Conservation (phyloP, 37 sponge, comb jelly and placozoan genomes). For the Eunapius fragilis region DNA sequence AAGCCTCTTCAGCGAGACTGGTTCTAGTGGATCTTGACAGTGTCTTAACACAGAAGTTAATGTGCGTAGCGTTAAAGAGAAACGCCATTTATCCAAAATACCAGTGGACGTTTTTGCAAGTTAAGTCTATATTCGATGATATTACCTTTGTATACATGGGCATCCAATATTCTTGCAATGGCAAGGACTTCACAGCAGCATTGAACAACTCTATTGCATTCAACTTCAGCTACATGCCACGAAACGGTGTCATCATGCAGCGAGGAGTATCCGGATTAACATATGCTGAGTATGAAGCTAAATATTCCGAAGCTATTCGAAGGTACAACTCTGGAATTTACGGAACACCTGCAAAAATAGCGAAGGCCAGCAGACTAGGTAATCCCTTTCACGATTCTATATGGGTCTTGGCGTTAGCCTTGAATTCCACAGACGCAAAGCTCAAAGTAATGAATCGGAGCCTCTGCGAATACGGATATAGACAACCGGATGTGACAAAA, state of each 20-base stretch:
- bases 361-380: too few relatives aligned
- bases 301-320: neutral
- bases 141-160: neutral
- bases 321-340: neutral
- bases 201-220: neutral
- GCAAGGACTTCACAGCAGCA: neutral
- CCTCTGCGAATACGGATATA: too few relatives aligned
- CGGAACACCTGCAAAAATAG: neutral
- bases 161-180: neutral
- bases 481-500: too few relatives aligned
- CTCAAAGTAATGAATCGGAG: too few relatives aligned
- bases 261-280: neutral
- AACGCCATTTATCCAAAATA: neutral
- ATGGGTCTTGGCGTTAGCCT: slow-evolving; percentile 29
- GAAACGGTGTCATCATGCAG: too few relatives aligned
- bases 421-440: too few relatives aligned
- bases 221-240: neutral
- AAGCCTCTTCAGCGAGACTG: neutral
- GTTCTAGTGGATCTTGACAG: neutral
- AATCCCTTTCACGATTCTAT: slow-evolving; percentile 11
- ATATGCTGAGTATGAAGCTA: neutral
- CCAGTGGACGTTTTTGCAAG: slow-evolving; percentile 20
- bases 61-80: neutral
- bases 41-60: neutral
- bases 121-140: neutral